Evolutionary conservation across 92 coral and sea anemone genomes (phyloP).

Genomic region (Siderastrea siderea): DNA sequence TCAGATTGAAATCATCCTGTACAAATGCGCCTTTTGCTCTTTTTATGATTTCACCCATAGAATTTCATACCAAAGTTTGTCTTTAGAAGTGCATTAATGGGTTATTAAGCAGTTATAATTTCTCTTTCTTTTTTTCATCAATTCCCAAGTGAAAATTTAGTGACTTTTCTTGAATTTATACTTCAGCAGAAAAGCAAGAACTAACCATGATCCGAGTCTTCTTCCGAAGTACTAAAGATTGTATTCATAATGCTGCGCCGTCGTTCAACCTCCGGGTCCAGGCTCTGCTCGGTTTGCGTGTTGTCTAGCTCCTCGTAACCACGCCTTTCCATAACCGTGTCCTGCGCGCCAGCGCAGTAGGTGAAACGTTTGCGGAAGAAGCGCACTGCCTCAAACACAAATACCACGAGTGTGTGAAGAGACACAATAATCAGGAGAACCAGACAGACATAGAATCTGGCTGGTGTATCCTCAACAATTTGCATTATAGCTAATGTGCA

Average conservation of each 20-base stretch:
- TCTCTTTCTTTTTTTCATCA: too few species aligned
- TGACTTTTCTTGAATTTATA: too few species aligned
- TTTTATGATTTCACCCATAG: too few species aligned
- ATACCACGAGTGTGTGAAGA: constrained; percentile 65
- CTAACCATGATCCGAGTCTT: neutral
- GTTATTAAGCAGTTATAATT: too few species aligned
- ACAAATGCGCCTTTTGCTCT: too few species aligned
- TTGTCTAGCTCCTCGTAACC: constrained; percentile 4
- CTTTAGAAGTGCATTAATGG: too few species aligned
- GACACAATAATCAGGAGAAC: constrained; percentile 42
- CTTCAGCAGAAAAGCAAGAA: neutral
- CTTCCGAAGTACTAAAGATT: neutral
- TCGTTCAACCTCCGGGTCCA: constrained; percentile 14
- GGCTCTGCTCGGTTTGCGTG: constrained; percentile 9
- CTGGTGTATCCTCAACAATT: constrained; percentile 28
- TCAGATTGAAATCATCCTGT: too few species aligned
- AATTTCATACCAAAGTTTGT: too few species aligned
- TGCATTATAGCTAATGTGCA: constrained; percentile 79
- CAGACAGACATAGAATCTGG: constrained; percentile 40
- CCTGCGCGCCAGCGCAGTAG: constrained; percentile 8
- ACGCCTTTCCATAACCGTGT: neutral
- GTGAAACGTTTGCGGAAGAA: constrained; percentile 69
- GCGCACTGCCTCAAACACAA: constrained; percentile 53
- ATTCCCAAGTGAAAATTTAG: too few species aligned
- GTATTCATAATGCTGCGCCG: constrained; percentile 19